Percentiles rank a stretch among this genome's conserved stretches.
These are phyloP conservation scores for Muscicapa striata DNA, from an alignment of 2,797 vertebrate species.

Conservation along the genomic window DNA sequence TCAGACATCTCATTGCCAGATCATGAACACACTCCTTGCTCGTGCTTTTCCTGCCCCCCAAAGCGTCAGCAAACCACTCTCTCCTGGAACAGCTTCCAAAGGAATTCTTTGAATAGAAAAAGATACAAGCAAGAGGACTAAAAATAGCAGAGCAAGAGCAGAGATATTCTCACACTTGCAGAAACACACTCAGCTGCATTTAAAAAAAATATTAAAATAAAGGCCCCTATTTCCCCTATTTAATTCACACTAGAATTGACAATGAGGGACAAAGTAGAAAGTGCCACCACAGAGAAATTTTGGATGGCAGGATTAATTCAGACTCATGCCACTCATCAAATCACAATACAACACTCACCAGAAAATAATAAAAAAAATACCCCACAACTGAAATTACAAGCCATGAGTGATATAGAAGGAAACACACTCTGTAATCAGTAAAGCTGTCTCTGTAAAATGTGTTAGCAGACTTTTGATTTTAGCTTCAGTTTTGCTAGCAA, in stretches of 20 bases:
- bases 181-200: neutral
- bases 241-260: neutral
- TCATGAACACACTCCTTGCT: neutral
- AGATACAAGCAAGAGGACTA: constrained; percentile 69
- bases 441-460: neutral
- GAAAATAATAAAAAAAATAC: neutral
- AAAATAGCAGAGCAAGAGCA: constrained; percentile 70
- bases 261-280: neutral
- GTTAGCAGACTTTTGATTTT: neutral
- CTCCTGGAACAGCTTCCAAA: constrained; percentile 64
- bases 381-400: neutral
- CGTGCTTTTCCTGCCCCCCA: constrained; percentile 2
- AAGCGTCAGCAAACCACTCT: neutral
- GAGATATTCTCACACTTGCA: constrained; percentile 25
- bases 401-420: neutral
- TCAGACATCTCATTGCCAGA: neutral
- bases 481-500: neutral
- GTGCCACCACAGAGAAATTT: neutral
- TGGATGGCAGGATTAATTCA: neutral
- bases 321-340: neutral
- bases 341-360: neutral
- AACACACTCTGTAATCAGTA: neutral
- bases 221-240: neutral
- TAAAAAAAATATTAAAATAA: neutral
- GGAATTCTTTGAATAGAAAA: constrained; percentile 76